These are phyloP conservation scores for Brachyalestes nurse DNA, from an alignment of 2,797 vertebrate genomes.

Conservation along the genomic window DNA sequence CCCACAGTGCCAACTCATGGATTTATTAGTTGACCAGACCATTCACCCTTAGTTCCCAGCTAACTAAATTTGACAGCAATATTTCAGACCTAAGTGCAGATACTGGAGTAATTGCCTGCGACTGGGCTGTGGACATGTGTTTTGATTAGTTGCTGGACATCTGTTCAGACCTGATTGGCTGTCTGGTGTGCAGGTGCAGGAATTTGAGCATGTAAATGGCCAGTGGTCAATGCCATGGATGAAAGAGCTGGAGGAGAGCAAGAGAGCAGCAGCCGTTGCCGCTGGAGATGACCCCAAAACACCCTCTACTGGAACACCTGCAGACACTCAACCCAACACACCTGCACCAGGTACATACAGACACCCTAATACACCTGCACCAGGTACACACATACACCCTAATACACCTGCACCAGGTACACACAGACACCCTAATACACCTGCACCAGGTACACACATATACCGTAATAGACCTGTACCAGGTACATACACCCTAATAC, in stretches of 20 bases:
- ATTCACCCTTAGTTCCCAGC: too few species aligned
- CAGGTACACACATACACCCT: background rate
- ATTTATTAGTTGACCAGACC: too few species aligned
- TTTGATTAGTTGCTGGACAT: background rate
- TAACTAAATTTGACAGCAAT: too few species aligned
- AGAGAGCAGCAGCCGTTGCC: conserved; percentile 85
- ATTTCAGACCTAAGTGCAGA: background rate
- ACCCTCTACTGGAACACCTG: conserved; percentile 90
- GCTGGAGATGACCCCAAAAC: conserved; percentile 89
- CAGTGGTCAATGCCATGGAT: conserved; percentile 99
- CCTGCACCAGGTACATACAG: conserved; percentile 51
- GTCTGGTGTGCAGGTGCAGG: conserved; percentile 85
- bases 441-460: background rate
- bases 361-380: background rate
- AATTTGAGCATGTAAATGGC: conserved; percentile 97
- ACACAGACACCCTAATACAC: background rate
- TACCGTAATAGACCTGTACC: background rate
- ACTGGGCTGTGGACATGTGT: background rate
- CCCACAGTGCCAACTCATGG: too few species aligned
- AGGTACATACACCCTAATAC: background rate
- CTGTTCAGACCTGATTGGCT: conserved; percentile 10
- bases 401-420: background rate
- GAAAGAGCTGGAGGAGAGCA: conserved; percentile 91
- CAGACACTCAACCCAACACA: conserved; percentile 61
- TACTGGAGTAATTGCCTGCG: background rate